A percentile compares a stretch with the other conserved stretches of the same genome.
Conservation (phyloP, 1,140 invertebrate species). For the Papilio machaon region DNA sequence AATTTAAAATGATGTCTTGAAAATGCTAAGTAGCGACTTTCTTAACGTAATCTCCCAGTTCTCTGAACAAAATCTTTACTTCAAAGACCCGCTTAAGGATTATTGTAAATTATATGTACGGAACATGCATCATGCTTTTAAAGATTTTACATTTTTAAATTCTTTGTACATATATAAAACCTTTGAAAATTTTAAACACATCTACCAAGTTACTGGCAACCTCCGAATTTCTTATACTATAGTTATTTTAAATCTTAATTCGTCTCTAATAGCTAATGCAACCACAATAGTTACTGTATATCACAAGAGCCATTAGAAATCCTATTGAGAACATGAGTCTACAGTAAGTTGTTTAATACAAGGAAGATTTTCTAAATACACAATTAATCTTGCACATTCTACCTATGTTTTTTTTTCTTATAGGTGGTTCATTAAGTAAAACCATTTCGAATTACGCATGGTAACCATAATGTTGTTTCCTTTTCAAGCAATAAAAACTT, state of each 20-base stretch:
- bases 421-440: neutral
- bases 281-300: no score
- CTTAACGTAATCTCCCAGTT: neutral
- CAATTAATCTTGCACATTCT: no score
- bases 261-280: no score
- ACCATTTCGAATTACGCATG: neutral
- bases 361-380: no score
- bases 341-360: no score
- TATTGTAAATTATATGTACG: neutral
- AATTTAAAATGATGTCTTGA: constrained; percentile 34
- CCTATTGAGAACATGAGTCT: no score
- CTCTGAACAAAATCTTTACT: constrained; percentile 20
- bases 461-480: constrained; percentile 12
- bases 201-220: no score
- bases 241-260: no score
- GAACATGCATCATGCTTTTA: neutral
- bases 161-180: neutral
- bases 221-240: no score
- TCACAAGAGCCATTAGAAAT: no score
- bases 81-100: constrained; percentile 23
- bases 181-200: no score
- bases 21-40: constrained; percentile 26
- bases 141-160: neutral
- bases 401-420: neutral
- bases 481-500: constrained; percentile 23